phyloP scores from a whole-genome alignment of 2,113 vertebrate species.

The Macquaria australasica region DNA sequence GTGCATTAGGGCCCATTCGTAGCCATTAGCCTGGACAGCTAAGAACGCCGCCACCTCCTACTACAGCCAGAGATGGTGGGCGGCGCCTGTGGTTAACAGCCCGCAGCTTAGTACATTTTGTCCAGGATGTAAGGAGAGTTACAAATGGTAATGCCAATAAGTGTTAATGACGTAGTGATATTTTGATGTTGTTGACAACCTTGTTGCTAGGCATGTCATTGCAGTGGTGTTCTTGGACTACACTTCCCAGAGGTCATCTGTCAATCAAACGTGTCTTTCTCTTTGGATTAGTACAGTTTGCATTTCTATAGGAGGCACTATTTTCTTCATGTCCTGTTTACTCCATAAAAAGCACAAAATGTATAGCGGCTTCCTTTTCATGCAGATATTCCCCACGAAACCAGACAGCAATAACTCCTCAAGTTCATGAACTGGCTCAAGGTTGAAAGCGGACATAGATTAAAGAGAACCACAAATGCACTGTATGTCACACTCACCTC shows the following conservation, averaged over 20 bases:
- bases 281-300: not conserved
- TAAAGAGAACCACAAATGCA: conserved; percentile 2
- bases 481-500: not conserved
- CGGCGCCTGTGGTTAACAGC: conserved; percentile 14
- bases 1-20: conserved; percentile 76
- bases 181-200: not conserved
- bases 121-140: conserved; percentile 22
- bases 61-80: conserved; percentile 40
- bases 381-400: not conserved
- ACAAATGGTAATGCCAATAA: conserved; percentile 11
- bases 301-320: not conserved
- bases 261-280: not conserved
- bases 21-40: conserved; percentile 82
- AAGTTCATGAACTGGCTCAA: not conserved
- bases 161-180: not conserved
- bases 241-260: not conserved
- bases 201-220: not conserved
- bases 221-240: not conserved
- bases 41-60: conserved; percentile 76
- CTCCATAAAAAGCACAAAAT: not conserved
- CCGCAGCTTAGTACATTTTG: conserved; percentile 21
- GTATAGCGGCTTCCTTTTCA: not conserved
- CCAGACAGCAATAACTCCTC: not conserved
- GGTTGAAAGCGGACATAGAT: not conserved
- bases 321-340: not conserved